Percentiles rank a stretch among this genome's conserved stretches.
Evolutionary conservation across 1,140 invertebrate species (phyloP).

Genomic region (Orius laevigatus): DNA sequence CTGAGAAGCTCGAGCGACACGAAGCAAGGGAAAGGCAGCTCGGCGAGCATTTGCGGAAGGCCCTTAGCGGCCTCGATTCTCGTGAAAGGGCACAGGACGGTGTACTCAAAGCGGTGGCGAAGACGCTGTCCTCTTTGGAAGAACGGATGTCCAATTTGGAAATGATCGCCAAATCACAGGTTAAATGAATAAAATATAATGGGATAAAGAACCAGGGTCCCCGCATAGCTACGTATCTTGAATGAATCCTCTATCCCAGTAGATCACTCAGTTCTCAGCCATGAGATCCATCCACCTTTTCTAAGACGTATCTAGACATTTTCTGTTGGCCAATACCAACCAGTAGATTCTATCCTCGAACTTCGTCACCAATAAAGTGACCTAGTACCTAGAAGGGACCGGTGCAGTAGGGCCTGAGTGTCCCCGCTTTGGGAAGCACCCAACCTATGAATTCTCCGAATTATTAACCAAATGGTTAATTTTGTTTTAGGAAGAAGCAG

Average conservation of each 20-base stretch:
- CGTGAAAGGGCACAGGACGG: slow-evolving; percentile 37
- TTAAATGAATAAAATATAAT: background rate
- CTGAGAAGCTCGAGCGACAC: slow-evolving; percentile 69
- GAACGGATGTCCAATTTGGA: no score
- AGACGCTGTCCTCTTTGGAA: no score
- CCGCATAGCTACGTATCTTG: no score
- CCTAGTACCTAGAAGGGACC: background rate
- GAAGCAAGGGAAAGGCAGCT: slow-evolving; percentile 61
- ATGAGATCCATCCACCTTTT: background rate
- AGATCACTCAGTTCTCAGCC: no score
- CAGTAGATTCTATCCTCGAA: no score
- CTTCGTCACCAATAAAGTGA: no score
- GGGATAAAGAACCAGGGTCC: no score
- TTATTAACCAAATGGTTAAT: slow-evolving; percentile 6
- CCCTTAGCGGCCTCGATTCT: slow-evolving; percentile 50
- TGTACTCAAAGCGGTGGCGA: slow-evolving; percentile 27
- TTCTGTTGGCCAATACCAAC: no score
- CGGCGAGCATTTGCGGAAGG: slow-evolving; percentile 61
- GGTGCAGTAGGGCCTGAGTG: background rate
- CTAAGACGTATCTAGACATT: background rate
- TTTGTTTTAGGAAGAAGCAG: slow-evolving; percentile 38
- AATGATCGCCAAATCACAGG: no score
- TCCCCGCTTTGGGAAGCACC: background rate
- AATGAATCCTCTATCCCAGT: no score
- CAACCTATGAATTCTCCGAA: background rate